These are phyloP conservation scores for Xanthia icteritia DNA, from an alignment of 2,888 invertebrate genomes.

Conservation along the genomic window DNA sequence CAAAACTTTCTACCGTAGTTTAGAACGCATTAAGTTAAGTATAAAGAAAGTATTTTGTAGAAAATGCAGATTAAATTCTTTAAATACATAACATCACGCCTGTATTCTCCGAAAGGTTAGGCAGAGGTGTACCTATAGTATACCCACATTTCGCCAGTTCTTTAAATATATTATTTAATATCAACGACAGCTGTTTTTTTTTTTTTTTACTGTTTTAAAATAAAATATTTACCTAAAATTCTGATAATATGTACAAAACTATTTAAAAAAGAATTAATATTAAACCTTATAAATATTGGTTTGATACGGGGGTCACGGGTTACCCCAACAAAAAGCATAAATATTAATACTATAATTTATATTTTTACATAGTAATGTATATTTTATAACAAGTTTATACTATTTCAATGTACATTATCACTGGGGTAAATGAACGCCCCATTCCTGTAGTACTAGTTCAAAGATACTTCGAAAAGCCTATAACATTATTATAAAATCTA, in stretches of 20 bases:
- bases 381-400: slow-evolving; percentile 42
- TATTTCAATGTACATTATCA: slow-evolving; percentile 52
- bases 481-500: slow-evolving; percentile 38
- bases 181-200: background rate
- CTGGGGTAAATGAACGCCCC: slow-evolving; percentile 29
- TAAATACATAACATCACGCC: background rate
- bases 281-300: slow-evolving; percentile 16
- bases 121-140: background rate
- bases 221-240: slow-evolving; percentile 18
- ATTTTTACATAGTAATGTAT: slow-evolving; percentile 31
- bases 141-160: background rate
- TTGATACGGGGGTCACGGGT: background rate
- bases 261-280: slow-evolving; percentile 6
- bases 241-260: slow-evolving; percentile 34
- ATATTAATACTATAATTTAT: slow-evolving; percentile 30
- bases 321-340: slow-evolving; percentile 33
- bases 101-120: background rate
- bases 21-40: background rate
- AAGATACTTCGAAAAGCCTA: slow-evolving; percentile 33
- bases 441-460: slow-evolving; percentile 44
- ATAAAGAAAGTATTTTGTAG: background rate
- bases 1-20: background rate
- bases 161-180: background rate
- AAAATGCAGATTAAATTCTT: slow-evolving; percentile 3
- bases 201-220: background rate